phyloP scores from a whole-genome alignment of 2,113 vertebrate species.

The Willisornis vidua region DNA sequence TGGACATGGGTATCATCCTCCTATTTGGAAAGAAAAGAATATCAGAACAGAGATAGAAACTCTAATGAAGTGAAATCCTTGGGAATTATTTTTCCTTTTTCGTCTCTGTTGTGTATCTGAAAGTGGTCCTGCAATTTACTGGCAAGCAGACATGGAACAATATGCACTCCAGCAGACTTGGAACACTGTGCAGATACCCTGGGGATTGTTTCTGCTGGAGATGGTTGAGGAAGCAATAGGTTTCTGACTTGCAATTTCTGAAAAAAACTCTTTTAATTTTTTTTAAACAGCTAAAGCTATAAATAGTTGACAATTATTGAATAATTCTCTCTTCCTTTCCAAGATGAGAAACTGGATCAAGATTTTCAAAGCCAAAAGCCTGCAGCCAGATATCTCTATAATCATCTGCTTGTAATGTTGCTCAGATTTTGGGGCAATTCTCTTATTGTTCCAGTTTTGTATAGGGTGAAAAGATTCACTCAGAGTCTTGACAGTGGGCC shows the following conservation, averaged over 20 bases:
- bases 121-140: constrained; percentile 1
- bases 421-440: not conserved
- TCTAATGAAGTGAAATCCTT: not conserved
- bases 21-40: not conserved
- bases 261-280: not conserved
- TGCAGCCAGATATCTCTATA: not conserved
- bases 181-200: not conserved
- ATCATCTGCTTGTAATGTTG: not conserved
- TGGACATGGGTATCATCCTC: not conserved
- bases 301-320: constrained; percentile 39
- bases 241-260: constrained; percentile 10
- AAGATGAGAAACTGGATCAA: constrained; percentile 3
- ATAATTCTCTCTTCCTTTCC: constrained; percentile 3
- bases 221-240: not conserved
- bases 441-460: not conserved
- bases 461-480: not conserved
- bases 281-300: not conserved
- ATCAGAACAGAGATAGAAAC: not conserved
- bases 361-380: not conserved
- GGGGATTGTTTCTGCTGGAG: not conserved
- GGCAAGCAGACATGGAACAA: constrained; percentile 17
- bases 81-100: not conserved
- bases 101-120: not conserved
- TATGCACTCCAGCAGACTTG: not conserved
- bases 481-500: not conserved